phyloP scores from a whole-genome alignment of 2,888 invertebrate genomes.

The Clivina fossor region DNA sequence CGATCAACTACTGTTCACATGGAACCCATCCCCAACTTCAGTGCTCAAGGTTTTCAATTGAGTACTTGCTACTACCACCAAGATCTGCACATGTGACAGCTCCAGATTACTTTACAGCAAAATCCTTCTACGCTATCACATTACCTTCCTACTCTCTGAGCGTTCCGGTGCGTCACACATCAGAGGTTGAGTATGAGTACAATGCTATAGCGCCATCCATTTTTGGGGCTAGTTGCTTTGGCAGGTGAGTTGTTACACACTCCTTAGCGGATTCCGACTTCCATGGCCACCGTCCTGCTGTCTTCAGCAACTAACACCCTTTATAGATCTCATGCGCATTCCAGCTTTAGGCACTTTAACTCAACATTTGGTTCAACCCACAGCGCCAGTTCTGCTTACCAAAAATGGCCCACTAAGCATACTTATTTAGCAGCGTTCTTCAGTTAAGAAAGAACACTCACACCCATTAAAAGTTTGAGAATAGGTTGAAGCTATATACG shows the following conservation, averaged over 20 bases:
- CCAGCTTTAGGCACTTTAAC: slow-evolving; percentile 63
- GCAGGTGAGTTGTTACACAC: slow-evolving; percentile 39
- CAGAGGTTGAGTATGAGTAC: slow-evolving; percentile 53
- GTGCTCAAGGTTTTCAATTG: slow-evolving; percentile 53
- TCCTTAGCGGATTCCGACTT: not conserved
- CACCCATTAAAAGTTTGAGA: slow-evolving; percentile 59
- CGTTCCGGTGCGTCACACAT: slow-evolving; percentile 43
- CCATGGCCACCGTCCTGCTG: not conserved
- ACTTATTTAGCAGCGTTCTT: slow-evolving; percentile 46
- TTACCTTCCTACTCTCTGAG: slow-evolving; percentile 54
- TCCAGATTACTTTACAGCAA: slow-evolving; percentile 51
- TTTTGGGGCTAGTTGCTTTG: slow-evolving; percentile 45
- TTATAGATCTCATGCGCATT: slow-evolving; percentile 62
- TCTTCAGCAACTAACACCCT: slow-evolving; percentile 59
- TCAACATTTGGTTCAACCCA: slow-evolving; percentile 62
- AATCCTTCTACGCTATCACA: slow-evolving; percentile 53
- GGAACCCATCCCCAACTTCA: slow-evolving; percentile 55
- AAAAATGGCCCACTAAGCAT: slow-evolving; percentile 61
- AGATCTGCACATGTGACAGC: slow-evolving; percentile 50
- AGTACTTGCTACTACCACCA: slow-evolving; percentile 62
- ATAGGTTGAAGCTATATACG: slow-evolving; percentile 62
- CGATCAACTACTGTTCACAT: slow-evolving; percentile 55
- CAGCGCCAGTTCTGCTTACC: slow-evolving; percentile 66
- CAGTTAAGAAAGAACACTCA: slow-evolving; percentile 54
- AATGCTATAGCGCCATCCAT: slow-evolving; percentile 60